These are phyloP conservation scores for Philhelius pedissequus DNA, from an alignment of 2,888 invertebrate genomes.

Conservation along the genomic window DNA sequence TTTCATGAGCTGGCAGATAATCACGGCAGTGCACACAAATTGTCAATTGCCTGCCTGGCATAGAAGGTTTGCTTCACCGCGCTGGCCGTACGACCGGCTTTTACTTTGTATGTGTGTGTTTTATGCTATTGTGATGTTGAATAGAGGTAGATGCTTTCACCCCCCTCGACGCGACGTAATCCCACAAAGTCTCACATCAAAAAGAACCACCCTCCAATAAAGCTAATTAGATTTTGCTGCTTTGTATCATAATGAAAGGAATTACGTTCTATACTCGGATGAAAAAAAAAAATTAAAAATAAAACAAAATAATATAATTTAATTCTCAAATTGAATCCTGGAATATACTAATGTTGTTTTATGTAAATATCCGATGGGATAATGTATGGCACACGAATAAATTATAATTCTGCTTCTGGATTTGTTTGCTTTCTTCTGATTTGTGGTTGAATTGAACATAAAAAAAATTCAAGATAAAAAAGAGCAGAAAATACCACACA, in stretches of 20 bases:
- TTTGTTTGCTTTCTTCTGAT: neutral
- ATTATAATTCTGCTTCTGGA: constrained; percentile 12
- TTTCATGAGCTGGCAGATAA: constrained; percentile 7
- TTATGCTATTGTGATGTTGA: neutral
- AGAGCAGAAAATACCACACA: neutral
- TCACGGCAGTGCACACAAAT: constrained; percentile 2
- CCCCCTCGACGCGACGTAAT: neutral
- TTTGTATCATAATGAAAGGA: constrained; percentile 28
- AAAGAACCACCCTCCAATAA: constrained; percentile 42
- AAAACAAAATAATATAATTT: constrained; percentile 20
- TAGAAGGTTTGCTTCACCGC: neutral
- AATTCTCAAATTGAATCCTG: constrained; percentile 17
- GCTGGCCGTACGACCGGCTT: no score
- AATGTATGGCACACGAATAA: constrained; percentile 31
- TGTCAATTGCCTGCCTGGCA: constrained; percentile 1
- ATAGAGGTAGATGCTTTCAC: neutral
- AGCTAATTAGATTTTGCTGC: constrained; percentile 52
- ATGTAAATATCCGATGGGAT: constrained; percentile 1
- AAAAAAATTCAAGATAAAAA: neutral
- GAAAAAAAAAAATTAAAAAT: neutral
- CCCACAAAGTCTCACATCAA: constrained; percentile 27
- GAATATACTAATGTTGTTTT: neutral
- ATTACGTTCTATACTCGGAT: neutral
- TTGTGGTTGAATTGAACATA: constrained; percentile 8
- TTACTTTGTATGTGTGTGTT: neutral